Evolutionary conservation across 2,113 vertebrate species (phyloP).

Genomic region (Pituophis catenifer): DNA sequence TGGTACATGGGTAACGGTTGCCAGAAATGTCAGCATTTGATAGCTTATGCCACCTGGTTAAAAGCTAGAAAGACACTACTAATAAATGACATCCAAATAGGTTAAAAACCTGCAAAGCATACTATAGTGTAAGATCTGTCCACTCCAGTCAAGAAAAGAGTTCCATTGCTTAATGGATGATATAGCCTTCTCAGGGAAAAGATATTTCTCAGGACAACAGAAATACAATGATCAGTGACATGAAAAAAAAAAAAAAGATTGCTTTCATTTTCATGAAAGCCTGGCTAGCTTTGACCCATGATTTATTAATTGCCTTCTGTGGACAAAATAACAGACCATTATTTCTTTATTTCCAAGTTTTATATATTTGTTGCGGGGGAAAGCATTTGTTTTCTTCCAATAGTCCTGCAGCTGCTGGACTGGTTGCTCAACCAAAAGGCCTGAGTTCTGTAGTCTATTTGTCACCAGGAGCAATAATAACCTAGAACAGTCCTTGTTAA

Average conservation of each 20-base stretch:
- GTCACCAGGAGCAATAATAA: not conserved
- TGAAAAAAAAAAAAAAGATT: not conserved
- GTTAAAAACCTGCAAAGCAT: not conserved
- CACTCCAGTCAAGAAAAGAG: not conserved
- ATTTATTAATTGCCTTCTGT: constrained; percentile 12
- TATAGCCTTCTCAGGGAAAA: not conserved
- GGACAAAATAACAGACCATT: not conserved
- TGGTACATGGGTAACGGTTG: not conserved
- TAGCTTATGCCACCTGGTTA: constrained; percentile 3
- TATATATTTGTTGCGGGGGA: not conserved
- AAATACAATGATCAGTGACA: not conserved
- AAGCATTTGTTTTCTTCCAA: not conserved
- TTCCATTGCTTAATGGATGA: not conserved
- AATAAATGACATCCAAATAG: not conserved
- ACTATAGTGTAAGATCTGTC: not conserved
- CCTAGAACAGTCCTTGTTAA: not conserved
- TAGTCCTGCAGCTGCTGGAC: not conserved
- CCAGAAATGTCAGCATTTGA: not conserved
- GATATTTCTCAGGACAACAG: not conserved
- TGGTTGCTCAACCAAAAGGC: not conserved
- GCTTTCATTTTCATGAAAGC: not conserved
- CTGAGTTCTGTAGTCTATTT: not conserved
- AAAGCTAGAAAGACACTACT: not conserved
- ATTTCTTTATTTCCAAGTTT: not conserved
- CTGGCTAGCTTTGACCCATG: not conserved